Percentiles rank a stretch among this genome's conserved stretches.
phyloP scores from a whole-genome alignment of 2,797 vertebrate species.

The Pagetopsis macropterus region DNA sequence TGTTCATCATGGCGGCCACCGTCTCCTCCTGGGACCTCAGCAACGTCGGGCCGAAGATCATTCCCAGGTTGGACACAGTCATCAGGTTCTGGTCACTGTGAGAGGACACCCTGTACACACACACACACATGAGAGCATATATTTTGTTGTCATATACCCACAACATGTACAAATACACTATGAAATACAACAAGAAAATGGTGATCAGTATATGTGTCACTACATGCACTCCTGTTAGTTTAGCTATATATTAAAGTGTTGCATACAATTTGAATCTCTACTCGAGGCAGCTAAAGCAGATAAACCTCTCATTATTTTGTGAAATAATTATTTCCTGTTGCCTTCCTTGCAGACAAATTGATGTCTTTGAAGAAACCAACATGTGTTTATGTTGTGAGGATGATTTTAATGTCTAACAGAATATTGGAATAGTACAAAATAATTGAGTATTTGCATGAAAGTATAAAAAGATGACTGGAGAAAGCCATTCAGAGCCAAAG shows the following conservation, averaged over 20 bases:
- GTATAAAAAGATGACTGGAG: background rate
- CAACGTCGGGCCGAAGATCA: slow-evolving; percentile 97
- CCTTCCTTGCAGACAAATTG: background rate
- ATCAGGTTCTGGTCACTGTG: slow-evolving; percentile 96
- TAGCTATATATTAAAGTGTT: background rate
- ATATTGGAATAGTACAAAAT: background rate
- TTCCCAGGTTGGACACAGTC: slow-evolving; percentile 97
- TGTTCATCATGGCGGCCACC: slow-evolving; percentile 99
- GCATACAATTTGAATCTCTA: no score
- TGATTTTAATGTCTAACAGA: background rate
- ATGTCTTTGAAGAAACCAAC: background rate
- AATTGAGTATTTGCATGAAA: background rate
- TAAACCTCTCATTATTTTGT: background rate
- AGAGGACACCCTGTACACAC: slow-evolving; percentile 88
- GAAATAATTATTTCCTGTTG: background rate
- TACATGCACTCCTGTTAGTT: background rate
- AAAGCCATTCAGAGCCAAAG: background rate
- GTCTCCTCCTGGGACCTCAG: slow-evolving; percentile 99
- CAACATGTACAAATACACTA: background rate
- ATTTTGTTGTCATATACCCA: background rate
- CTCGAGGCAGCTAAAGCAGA: background rate
- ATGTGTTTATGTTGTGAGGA: background rate
- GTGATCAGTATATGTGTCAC: background rate
- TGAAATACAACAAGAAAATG: background rate
- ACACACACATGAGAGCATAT: background rate